Conservation (phyloP, 2,888 invertebrate genomes). For the Peribatodes rhomboidaria region DNA sequence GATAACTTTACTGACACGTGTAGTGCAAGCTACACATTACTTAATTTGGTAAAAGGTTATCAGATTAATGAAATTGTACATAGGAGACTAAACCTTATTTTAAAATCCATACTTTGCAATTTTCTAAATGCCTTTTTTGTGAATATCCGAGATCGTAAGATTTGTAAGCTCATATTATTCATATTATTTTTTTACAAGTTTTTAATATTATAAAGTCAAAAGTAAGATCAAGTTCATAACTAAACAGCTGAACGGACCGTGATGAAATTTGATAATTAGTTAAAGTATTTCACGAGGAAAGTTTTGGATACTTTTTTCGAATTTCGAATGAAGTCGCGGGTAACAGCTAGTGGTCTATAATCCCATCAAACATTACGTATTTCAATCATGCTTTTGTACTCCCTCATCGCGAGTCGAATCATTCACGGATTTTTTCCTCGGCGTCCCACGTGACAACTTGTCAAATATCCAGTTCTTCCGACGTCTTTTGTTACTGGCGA, state of each 20-base stretch:
- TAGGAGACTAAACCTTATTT: no score
- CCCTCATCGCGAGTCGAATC: constrained; percentile 9
- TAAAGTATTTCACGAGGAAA: no score
- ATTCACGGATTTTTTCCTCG: constrained; percentile 2
- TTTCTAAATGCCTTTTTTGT: background rate
- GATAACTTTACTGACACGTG: constrained; percentile 14
- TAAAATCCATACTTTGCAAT: no score
- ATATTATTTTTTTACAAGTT: no score
- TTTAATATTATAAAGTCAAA: no score
- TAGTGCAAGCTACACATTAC: background rate
- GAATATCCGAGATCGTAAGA: background rate
- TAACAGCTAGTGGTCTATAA: background rate
- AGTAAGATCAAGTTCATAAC: no score
- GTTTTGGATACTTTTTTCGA: no score
- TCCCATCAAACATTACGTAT: background rate
- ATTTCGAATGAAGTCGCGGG: no score
- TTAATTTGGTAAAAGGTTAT: background rate
- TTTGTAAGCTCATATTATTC: no score
- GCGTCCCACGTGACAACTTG: constrained; percentile 14
- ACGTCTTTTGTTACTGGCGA: constrained; percentile 16
- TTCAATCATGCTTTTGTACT: background rate
- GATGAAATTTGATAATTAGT: no score
- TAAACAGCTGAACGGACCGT: no score
- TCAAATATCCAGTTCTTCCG: constrained; percentile 10
- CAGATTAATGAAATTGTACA: background rate